phyloP scores from a whole-genome alignment of 2,797 vertebrate genomes.

The Sternotherus odoratus region DNA sequence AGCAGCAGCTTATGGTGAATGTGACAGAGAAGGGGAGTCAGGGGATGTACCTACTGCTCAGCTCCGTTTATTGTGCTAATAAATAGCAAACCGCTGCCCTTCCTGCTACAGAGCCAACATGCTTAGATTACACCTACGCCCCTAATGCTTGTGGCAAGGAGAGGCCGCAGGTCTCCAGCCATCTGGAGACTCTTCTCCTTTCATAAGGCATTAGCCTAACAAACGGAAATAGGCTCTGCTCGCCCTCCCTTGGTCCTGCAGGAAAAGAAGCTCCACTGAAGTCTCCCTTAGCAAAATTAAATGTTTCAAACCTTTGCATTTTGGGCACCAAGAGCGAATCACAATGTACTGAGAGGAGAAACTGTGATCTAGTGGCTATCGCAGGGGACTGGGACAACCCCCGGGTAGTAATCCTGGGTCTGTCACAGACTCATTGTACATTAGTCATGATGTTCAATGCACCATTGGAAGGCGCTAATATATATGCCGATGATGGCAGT shows the following conservation, averaged over 20 bases:
- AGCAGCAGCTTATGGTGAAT: not conserved
- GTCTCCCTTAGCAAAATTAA: fast-evolving
- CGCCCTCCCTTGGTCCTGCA: not conserved
- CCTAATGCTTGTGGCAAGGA: not conserved
- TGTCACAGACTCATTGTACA: fast-evolving
- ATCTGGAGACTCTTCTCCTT: not conserved
- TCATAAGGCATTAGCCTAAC: not conserved
- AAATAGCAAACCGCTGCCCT: not conserved
- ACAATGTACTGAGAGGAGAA: too few species aligned
- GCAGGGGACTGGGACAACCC: not conserved
- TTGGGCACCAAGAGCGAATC: too few species aligned
- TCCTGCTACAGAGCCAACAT: not conserved
- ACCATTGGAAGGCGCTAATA: fast-evolving
- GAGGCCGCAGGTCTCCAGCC: fast-evolving
- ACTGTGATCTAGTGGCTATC: not conserved
- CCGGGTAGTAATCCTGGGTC: fast-evolving
- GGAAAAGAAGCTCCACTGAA: not conserved
- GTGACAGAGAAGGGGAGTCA: not conserved
- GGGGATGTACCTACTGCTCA: not conserved
- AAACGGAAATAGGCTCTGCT: not conserved
- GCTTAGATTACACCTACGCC: not conserved
- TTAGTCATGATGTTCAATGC: fast-evolving
- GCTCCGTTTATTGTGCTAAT: not conserved
- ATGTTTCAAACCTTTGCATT: not conserved
- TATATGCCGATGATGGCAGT: not conserved